Evolutionary conservation across 2,888 invertebrate species (phyloP).

Genomic region (Oscheius myriophilus): DNA sequence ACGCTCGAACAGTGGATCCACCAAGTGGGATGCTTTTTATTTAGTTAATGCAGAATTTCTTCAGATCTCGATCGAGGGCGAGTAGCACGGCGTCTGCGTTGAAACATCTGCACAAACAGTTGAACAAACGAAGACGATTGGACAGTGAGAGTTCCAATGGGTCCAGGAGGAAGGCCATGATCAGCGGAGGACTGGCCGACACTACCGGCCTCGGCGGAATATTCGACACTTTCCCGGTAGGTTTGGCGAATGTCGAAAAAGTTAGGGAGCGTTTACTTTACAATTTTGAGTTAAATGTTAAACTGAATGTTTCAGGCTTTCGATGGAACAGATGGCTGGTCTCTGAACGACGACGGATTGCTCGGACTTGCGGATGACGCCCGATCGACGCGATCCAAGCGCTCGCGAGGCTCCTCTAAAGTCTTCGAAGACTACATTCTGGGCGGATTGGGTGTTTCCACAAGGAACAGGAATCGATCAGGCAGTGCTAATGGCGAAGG

Average conservation of each 20-base stretch:
- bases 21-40: constrained; percentile 32
- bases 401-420: constrained; percentile 45
- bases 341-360: not conserved
- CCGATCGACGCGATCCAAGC: constrained; percentile 48
- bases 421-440: constrained; percentile 43
- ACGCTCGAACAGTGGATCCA: constrained; percentile 40
- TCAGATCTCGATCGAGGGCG: constrained; percentile 47
- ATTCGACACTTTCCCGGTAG: constrained; percentile 9
- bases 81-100: constrained; percentile 47
- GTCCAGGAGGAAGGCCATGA: constrained; percentile 30
- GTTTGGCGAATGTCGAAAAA: not conserved
- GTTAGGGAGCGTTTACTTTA: too few relatives aligned
- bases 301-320: too few relatives aligned
- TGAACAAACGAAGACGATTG: constrained; percentile 20
- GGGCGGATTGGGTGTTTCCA: not conserved
- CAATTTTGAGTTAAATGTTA: not conserved
- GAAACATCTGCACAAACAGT: constrained; percentile 30
- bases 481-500: constrained; percentile 40
- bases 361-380: constrained; percentile 34
- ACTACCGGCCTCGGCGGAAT: not conserved
- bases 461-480: constrained; percentile 34
- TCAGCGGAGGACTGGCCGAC: constrained; percentile 28
- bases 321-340: too few relatives aligned
- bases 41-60: not conserved
- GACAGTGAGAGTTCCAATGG: constrained; percentile 32